These are phyloP conservation scores for Meganola albula DNA, from an alignment of 2,888 invertebrate species.

Conservation along the genomic window DNA sequence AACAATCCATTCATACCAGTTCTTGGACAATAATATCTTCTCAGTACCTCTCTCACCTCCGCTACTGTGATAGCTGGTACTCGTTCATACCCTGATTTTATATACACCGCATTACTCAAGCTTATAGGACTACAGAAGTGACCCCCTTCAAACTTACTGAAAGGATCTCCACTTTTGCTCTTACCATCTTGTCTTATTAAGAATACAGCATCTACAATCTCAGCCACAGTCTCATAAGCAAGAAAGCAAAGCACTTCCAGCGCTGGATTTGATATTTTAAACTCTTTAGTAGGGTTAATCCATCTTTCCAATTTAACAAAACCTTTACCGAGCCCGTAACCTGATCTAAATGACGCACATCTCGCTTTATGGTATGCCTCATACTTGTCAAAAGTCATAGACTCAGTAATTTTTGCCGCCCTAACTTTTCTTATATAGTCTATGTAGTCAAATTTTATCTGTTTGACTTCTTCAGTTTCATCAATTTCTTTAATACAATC, in stretches of 20 bases:
- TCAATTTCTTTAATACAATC: conserved; percentile 74
- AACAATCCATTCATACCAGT: conserved; percentile 75
- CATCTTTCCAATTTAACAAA: conserved; percentile 79
- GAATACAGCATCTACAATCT: conserved; percentile 90
- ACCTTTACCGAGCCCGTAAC: conserved; percentile 70
- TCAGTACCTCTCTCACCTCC: conserved; percentile 89
- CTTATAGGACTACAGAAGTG: conserved; percentile 80
- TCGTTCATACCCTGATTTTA: conserved; percentile 79
- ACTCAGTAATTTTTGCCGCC: conserved; percentile 75
- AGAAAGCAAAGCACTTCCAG: conserved; percentile 89
- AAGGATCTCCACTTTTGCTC: conserved; percentile 82
- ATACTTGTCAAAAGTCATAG: conserved; percentile 79
- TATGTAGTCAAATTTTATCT: conserved; percentile 73
- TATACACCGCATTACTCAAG: conserved; percentile 75
- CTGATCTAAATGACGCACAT: conserved; percentile 81
- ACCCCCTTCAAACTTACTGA: conserved; percentile 81
- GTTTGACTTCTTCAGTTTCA: conserved; percentile 75
- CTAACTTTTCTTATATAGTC: conserved; percentile 78
- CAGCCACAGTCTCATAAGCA: conserved; percentile 93
- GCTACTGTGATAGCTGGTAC: conserved; percentile 85
- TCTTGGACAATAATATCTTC: conserved; percentile 82
- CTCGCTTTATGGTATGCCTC: conserved; percentile 88
- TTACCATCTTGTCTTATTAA: conserved; percentile 87
- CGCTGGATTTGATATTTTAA: conserved; percentile 79
- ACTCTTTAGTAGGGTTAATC: conserved; percentile 80